A percentile compares a stretch with the other conserved stretches of the same genome.
These are phyloP conservation scores for Megaceryle torquata DNA, from an alignment of 2,113 vertebrate genomes.

Conservation along the genomic window DNA sequence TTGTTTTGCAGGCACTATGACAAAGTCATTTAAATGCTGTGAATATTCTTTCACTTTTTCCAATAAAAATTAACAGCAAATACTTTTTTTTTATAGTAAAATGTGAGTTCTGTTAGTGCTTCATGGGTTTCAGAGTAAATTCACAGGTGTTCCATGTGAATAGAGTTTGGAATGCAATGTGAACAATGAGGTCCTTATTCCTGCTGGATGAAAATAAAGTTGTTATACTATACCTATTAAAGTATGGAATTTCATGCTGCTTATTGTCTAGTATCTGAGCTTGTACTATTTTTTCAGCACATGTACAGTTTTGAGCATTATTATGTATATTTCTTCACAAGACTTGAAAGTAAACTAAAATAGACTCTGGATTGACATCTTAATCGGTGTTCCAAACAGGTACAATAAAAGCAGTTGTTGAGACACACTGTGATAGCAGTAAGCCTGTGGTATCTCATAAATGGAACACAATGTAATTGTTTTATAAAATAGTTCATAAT, in stretches of 20 bases:
- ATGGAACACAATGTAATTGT: neutral
- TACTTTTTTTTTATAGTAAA: neutral
- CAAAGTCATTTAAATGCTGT: neutral
- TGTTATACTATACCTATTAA: neutral
- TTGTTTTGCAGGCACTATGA: neutral
- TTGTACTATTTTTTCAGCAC: neutral
- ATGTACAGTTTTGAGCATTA: neutral
- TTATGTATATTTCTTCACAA: neutral
- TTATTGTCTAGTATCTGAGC: neutral
- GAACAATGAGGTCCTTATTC: neutral
- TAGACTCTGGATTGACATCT: neutral
- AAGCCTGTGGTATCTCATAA: fast-evolving
- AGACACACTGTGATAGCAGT: neutral
- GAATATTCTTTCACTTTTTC: neutral
- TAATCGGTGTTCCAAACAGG: neutral
- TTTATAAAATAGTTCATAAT: neutral
- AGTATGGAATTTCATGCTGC: neutral
- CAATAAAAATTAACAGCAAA: too few relatives aligned
- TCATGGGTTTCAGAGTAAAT: neutral
- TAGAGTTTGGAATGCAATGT: neutral
- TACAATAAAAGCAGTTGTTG: neutral
- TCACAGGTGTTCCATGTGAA: neutral
- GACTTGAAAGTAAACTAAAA: neutral
- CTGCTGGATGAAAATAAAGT: neutral
- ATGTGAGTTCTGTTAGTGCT: neutral